phyloP scores from a whole-genome alignment of 2,888 invertebrate species.

The Hedya salicella region DNA sequence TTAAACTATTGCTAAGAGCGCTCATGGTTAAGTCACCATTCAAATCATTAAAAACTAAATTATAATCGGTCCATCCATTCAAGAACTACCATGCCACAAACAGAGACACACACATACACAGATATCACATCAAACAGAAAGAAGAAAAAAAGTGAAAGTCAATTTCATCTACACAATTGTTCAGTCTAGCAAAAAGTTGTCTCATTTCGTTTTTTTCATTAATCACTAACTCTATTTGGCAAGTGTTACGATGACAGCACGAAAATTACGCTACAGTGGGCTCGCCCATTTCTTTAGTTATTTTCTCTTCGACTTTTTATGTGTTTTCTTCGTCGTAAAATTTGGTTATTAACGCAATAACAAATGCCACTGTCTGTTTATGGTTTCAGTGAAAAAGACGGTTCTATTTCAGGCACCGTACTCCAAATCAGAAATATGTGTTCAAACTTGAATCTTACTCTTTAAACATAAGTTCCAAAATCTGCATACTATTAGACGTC shows the following conservation, averaged over 20 bases:
- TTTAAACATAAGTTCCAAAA: constrained; percentile 24
- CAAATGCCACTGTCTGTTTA: constrained; percentile 13
- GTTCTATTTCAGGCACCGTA: constrained; percentile 50
- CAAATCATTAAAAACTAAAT: no score
- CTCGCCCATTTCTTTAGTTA: neutral
- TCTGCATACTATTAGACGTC: constrained; percentile 22
- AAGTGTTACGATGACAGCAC: neutral
- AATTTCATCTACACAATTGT: neutral
- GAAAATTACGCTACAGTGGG: neutral
- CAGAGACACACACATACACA: no score
- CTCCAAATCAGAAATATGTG: constrained; percentile 5
- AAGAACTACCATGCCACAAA: no score
- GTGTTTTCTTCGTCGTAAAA: neutral
- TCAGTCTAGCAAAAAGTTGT: neutral
- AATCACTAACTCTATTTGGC: neutral
- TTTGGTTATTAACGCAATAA: constrained; percentile 7
- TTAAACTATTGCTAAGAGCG: no score
- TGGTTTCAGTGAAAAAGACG: constrained; percentile 1
- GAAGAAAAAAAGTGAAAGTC: neutral
- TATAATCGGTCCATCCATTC: no score
- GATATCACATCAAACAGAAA: neutral
- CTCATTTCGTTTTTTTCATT: neutral
- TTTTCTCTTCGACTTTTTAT: constrained; percentile 4
- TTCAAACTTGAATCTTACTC: constrained; percentile 1
- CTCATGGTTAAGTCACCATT: no score